phyloP scores from a whole-genome alignment of 2,888 invertebrate genomes.

The Odontocolon sp. region DNA sequence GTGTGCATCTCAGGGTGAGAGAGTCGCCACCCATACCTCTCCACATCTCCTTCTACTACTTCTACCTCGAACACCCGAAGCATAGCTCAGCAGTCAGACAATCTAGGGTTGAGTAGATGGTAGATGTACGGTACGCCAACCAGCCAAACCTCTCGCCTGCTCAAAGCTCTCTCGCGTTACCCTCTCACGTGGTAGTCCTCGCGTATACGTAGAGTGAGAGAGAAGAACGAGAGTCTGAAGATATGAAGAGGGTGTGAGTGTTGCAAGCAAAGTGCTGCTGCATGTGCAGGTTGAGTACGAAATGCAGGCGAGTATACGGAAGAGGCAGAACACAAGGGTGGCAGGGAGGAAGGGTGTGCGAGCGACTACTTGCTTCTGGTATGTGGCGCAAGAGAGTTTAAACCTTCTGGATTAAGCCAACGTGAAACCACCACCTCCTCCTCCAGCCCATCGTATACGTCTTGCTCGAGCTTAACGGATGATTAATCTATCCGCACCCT shows the following conservation, averaged over 20 bases:
- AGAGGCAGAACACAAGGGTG: slow-evolving; percentile 40
- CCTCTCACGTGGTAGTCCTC: background rate
- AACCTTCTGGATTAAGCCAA: slow-evolving; percentile 70
- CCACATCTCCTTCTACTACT: slow-evolving; percentile 3
- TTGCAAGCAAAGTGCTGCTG: slow-evolving; percentile 27
- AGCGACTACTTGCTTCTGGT: slow-evolving; percentile 32
- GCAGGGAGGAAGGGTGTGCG: slow-evolving; percentile 1
- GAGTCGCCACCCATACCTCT: background rate
- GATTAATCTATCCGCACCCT: slow-evolving; percentile 77
- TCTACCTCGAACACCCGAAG: slow-evolving; percentile 13
- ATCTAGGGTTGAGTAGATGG: slow-evolving; percentile 30
- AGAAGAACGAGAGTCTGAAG: slow-evolving; percentile 1
- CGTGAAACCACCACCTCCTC: slow-evolving; percentile 64
- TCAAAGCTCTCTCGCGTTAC: slow-evolving; percentile 35
- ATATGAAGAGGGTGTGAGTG: slow-evolving; percentile 19
- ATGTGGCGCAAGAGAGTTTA: slow-evolving; percentile 56
- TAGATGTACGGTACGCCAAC: slow-evolving; percentile 36
- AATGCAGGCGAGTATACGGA: slow-evolving; percentile 17
- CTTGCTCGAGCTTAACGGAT: slow-evolving; percentile 75
- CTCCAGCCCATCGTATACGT: slow-evolving; percentile 64
- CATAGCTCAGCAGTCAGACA: slow-evolving; percentile 27
- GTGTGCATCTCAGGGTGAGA: slow-evolving; percentile 2
- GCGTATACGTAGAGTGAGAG: slow-evolving; percentile 5
- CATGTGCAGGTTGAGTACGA: slow-evolving; percentile 7
- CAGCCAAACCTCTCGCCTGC: slow-evolving; percentile 34